phyloP scores from a whole-genome alignment of 2,888 invertebrate genomes.

The Cephalotes varians region DNA sequence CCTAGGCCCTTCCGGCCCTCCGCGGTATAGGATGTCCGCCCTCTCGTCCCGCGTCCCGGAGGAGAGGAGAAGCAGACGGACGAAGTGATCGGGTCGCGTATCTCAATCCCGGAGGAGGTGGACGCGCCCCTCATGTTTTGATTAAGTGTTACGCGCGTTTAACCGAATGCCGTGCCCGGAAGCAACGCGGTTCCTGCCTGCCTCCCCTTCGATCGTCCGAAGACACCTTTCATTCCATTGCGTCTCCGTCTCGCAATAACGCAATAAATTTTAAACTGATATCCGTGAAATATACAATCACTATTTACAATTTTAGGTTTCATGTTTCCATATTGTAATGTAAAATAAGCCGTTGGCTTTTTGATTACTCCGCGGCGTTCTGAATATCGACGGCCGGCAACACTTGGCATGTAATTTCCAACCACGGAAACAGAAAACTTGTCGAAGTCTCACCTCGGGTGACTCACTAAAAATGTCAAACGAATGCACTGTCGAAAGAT shows the following conservation, averaged over 20 bases:
- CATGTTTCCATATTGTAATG: background rate
- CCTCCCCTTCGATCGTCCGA: background rate
- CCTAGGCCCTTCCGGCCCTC: slow-evolving; percentile 30
- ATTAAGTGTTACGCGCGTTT: slow-evolving; percentile 77
- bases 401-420: slow-evolving; percentile 32
- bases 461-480: slow-evolving; percentile 26
- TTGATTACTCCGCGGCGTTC: slow-evolving; percentile 29
- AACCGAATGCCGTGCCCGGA: slow-evolving; percentile 61
- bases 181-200: slow-evolving; percentile 17
- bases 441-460: background rate
- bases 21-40: slow-evolving; percentile 17
- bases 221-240: slow-evolving; percentile 15
- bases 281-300: background rate
- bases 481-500: background rate
- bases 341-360: slow-evolving; percentile 19
- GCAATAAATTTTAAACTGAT: background rate
- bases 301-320: slow-evolving; percentile 11
- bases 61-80: slow-evolving; percentile 7
- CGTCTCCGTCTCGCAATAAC: background rate
- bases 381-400: slow-evolving; percentile 21
- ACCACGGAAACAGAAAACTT: slow-evolving; percentile 21
- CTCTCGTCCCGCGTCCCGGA: slow-evolving; percentile 19
- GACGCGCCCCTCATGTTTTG: slow-evolving; percentile 62
- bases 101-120: slow-evolving; percentile 74
- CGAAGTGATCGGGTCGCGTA: slow-evolving; percentile 70